These are phyloP conservation scores for Capreolus pygargus DNA, from an alignment of 2,113 vertebrate species.

Conservation along the genomic window DNA sequence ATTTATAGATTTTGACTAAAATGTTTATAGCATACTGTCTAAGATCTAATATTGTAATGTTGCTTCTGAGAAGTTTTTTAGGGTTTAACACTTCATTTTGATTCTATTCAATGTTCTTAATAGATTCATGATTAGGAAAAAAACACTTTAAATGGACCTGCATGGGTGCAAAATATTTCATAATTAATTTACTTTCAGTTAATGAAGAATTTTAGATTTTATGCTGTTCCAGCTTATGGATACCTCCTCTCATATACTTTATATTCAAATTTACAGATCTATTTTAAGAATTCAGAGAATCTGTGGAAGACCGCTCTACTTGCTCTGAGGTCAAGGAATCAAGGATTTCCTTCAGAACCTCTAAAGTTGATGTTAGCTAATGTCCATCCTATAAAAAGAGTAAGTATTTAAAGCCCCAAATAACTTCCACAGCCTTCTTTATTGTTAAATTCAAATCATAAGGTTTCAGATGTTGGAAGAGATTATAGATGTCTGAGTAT, in stretches of 20 bases:
- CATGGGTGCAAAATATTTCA: not conserved
- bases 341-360: constrained; percentile 23
- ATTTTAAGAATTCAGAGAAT: constrained; percentile 86
- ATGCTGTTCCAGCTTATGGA: not conserved
- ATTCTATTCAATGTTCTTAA: not conserved
- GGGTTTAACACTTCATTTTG: not conserved
- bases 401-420: constrained; percentile 65
- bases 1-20: constrained; percentile 9
- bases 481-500: constrained; percentile 28
- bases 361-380: constrained; percentile 21
- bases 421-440: not conserved
- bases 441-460: not conserved
- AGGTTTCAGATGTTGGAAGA: not conserved
- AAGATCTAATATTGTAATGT: not conserved
- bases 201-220: constrained; percentile 39
- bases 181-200: constrained; percentile 29
- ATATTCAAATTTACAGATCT: constrained; percentile 80
- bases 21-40: constrained; percentile 2
- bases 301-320: constrained; percentile 86
- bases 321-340: constrained; percentile 82
- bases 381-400: constrained; percentile 74
- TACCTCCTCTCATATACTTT: constrained; percentile 25
- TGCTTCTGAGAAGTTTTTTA: not conserved
- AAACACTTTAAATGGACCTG: not conserved
- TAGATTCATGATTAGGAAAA: constrained; percentile 14